Percentiles rank a stretch among this genome's conserved stretches.
phyloP scores from a whole-genome alignment of 2,797 vertebrate genomes.

The Alfaro cultratus region DNA sequence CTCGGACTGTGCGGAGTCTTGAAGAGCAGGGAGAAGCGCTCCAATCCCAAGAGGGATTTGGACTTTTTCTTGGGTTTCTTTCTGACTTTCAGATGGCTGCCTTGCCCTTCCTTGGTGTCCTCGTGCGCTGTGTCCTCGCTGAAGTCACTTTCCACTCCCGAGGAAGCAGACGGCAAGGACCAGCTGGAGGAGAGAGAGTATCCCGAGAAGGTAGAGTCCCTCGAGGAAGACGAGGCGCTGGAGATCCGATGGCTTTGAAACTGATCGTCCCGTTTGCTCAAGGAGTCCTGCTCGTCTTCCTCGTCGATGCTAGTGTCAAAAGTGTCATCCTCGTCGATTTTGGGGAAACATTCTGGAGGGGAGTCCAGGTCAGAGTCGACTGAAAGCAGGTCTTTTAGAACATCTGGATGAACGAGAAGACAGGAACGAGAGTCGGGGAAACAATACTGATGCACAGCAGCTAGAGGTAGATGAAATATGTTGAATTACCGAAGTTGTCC shows the following conservation, averaged over 20 bases:
- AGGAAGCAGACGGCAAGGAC: slow-evolving; percentile 84
- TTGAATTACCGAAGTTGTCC: slow-evolving; percentile 91
- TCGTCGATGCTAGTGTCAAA: slow-evolving; percentile 50
- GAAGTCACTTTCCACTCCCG: slow-evolving; percentile 90
- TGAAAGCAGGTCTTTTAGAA: slow-evolving; percentile 85
- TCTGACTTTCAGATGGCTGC: slow-evolving; percentile 35
- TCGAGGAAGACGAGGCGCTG: slow-evolving; percentile 76
- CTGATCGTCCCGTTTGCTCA: slow-evolving; percentile 45
- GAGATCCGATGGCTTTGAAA: slow-evolving; percentile 72
- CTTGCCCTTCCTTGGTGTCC: slow-evolving; percentile 81
- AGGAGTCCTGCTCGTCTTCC: slow-evolving; percentile 70
- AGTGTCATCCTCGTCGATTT: slow-evolving; percentile 64
- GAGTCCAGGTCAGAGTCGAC: slow-evolving; percentile 75
- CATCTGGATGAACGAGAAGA: slow-evolving; percentile 72
- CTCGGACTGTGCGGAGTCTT: slow-evolving; percentile 79
- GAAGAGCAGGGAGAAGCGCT: slow-evolving; percentile 84
- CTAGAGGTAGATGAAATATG: neutral
- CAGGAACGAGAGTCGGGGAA: neutral
- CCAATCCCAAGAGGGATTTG: slow-evolving; percentile 74
- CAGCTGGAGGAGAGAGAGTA: slow-evolving; percentile 76
- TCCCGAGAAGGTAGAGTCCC: slow-evolving; percentile 80
- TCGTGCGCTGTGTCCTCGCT: slow-evolving; percentile 83
- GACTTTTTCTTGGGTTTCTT: slow-evolving; percentile 79
- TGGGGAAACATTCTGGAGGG: slow-evolving; percentile 47
- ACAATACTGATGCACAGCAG: neutral